phyloP scores from a whole-genome alignment of 2,797 vertebrate species.

The Macropus fuliginosus region DNA sequence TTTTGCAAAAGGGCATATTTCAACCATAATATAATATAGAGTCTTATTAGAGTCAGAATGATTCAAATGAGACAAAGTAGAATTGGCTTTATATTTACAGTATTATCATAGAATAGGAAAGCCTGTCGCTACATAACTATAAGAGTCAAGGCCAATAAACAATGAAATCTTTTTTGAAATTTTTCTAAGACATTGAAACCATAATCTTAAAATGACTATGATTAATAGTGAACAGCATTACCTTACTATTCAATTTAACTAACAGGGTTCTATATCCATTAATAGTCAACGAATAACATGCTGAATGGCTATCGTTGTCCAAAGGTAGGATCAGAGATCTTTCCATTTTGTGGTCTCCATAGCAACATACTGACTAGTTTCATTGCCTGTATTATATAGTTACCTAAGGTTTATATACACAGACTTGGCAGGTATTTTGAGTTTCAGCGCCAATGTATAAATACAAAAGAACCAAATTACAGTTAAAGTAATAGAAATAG shows the following conservation, averaged over 20 bases:
- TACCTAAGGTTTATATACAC: conserved; percentile 23
- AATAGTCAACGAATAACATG: background rate
- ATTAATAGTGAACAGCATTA: conserved; percentile 6
- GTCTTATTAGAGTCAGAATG: background rate
- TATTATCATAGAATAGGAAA: conserved; percentile 8
- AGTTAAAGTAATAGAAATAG: conserved; percentile 64
- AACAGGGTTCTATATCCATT: background rate
- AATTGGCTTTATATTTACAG: background rate
- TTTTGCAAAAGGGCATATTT: background rate
- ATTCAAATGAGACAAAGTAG: background rate
- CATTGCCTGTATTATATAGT: conserved; percentile 70
- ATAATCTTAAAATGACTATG: background rate
- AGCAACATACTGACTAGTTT: conserved; percentile 75
- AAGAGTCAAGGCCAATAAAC: background rate
- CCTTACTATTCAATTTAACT: conserved; percentile 9
- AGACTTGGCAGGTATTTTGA: conserved; percentile 75
- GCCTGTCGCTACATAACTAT: background rate
- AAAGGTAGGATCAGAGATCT: conserved; percentile 71
- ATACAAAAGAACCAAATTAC: conserved; percentile 69
- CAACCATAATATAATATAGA: background rate
- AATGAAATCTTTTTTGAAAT: background rate
- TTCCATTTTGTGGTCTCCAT: conserved; percentile 78
- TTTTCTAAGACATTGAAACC: background rate
- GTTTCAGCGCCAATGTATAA: conserved; percentile 71
- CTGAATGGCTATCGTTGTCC: conserved; percentile 46